A percentile compares a stretch with the other conserved stretches of the same genome.
Evolutionary conservation across 2,797 vertebrate species (phyloP).

Genomic region (Acanthurus tractus): DNA sequence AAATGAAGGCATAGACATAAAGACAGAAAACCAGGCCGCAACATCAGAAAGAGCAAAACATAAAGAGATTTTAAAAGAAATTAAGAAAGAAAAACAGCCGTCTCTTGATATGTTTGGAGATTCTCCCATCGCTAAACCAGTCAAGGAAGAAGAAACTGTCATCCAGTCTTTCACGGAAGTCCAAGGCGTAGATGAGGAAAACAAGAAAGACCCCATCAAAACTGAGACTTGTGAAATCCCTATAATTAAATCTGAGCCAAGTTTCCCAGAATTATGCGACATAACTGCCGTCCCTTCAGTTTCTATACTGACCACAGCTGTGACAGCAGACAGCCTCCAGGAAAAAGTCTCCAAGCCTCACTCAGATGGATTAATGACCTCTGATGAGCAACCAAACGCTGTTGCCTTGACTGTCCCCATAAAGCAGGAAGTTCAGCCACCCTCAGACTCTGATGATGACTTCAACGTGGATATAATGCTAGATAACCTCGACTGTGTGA

Average conservation of each 20-base stretch:
- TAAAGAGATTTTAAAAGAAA: conserved; percentile 54
- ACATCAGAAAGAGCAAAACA: conserved; percentile 37
- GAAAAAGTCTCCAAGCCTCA: conserved; percentile 27
- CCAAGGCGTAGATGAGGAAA: conserved; percentile 34
- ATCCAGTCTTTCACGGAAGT: background rate
- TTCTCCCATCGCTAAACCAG: conserved; percentile 32
- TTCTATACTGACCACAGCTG: conserved; percentile 10
- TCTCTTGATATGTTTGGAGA: conserved; percentile 72
- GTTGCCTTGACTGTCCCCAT: conserved; percentile 13
- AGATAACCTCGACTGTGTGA: conserved; percentile 81
- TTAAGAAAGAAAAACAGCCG: conserved; percentile 64
- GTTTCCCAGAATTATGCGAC: conserved; percentile 40
- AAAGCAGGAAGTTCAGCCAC: conserved; percentile 73
- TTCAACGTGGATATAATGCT: conserved; percentile 84
- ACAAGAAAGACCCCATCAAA: conserved; percentile 27
- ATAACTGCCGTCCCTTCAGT: conserved; percentile 19
- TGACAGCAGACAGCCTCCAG: conserved; percentile 34
- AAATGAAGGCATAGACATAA: conserved; percentile 49
- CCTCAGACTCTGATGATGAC: conserved; percentile 80
- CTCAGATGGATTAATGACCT: background rate
- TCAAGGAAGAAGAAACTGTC: conserved; percentile 58
- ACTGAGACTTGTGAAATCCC: conserved; percentile 1
- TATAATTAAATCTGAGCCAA: conserved; percentile 60
- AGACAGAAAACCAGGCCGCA: conserved; percentile 16
- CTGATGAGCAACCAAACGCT: conserved; percentile 27